Conservation (phyloP, 2,888 invertebrate species). For the Euclidia mi region DNA sequence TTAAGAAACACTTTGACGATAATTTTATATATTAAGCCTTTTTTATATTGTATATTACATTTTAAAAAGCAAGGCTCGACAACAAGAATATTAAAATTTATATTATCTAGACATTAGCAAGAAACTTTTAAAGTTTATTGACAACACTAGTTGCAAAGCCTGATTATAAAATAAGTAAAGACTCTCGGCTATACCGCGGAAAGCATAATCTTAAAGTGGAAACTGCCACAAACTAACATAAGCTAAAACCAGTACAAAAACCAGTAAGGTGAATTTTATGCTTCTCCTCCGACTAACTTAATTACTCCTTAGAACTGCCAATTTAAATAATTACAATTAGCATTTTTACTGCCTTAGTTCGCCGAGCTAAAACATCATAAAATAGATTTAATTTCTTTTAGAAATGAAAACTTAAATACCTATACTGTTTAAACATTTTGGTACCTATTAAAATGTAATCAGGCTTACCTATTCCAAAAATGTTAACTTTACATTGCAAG, state of each 20-base stretch:
- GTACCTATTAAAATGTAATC: too few species aligned
- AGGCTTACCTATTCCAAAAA: too few species aligned
- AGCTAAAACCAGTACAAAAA: slow-evolving; percentile 3
- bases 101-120: slow-evolving; percentile 7
- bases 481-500: too few species aligned
- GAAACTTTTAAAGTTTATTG: slow-evolving; percentile 7
- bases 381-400: too few species aligned
- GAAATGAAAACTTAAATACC: too few species aligned
- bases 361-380: too few species aligned
- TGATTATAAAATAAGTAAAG: slow-evolving; percentile 5
- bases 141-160: not conserved
- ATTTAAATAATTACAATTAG: slow-evolving; percentile 1
- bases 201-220: slow-evolving; percentile 13
- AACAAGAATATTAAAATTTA: slow-evolving; percentile 6
- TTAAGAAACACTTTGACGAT: not conserved
- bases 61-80: slow-evolving; percentile 13
- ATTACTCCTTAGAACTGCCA: slow-evolving; percentile 1
- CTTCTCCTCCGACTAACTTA: slow-evolving; percentile 19
- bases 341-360: too few species aligned
- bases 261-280: slow-evolving; percentile 24
- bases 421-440: too few species aligned
- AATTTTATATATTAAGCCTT: slow-evolving; percentile 6
- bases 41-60: slow-evolving; percentile 22
- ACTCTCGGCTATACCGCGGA: not conserved
- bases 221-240: not conserved